Base-by-base conservation (phyloP, 2,113 vertebrate genomes). In the Plotosus lineatus region DNA sequence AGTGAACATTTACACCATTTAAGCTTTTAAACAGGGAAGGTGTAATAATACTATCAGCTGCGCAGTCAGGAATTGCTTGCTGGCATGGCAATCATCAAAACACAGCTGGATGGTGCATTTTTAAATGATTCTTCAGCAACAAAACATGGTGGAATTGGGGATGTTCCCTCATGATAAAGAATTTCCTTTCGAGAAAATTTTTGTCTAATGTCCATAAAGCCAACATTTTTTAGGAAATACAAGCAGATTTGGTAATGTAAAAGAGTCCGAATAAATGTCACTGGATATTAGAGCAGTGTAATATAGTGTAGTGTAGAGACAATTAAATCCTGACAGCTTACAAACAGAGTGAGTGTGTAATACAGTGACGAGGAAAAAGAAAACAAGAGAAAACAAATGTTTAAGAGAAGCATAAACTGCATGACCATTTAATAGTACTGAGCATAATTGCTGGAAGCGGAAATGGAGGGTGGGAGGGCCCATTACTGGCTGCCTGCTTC, bases 401-500 rank as follows among this genome's bases (percentile, higher is more conserved):
- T 90, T 88, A 90, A 91, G 61, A 86, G 90, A 92, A 91, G 82
- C 89, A 85, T 91, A 94, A 90, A 83, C 77, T 77, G 73, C 38
- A 92, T 93, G 94, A 91, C 89, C 94, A 94, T 87, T 92, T 94
- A 91, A 89, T 86, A 83, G 74, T 85, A 87, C 83, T 56, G 51
- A 46, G 84, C 78, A 77, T 73, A 84, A 75, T 82, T 85, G 83
- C 42, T 36, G 38, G 65, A 82, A 78, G 44, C 60, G 75, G 65
- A 79, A 94, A 95, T 87, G 90, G 89, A 94, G 94, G 94, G 93
- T 91, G 91, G 65, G 81, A 66, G 31, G 93, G 90, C 94, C 92
- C 91, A 89, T 92, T 89, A 87, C 95, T 95, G 96, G 95, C 95
- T 94, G 92, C 88, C 87, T 90, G 91, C 94, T 96, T 95, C 95